These are phyloP conservation scores for Thryonomys swinderianus DNA, from an alignment of 2,113 vertebrate species.

Conservation along the genomic window DNA sequence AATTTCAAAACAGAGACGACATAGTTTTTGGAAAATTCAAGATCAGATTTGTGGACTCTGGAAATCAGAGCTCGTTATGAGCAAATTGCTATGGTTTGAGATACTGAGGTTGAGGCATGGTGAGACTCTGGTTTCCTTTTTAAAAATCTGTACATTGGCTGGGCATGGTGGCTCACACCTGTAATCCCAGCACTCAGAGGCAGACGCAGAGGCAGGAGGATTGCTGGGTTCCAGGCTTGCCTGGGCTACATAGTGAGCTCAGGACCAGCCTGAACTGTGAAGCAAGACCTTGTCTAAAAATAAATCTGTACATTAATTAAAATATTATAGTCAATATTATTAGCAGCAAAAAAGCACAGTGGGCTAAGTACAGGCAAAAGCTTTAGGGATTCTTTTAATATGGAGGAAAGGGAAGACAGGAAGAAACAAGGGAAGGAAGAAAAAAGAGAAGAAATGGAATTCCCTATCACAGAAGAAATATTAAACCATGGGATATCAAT, in stretches of 20 bases:
- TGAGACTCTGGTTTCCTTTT: background rate
- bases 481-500: background rate
- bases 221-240: too few species aligned
- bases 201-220: too few species aligned
- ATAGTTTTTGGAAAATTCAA: background rate
- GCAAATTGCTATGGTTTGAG: background rate
- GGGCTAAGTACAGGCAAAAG: background rate
- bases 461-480: background rate
- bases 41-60: background rate
- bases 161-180: too few species aligned
- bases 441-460: background rate
- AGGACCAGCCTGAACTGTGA: too few species aligned
- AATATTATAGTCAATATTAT: background rate
- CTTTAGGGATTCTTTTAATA: background rate
- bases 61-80: background rate
- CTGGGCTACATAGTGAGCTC: too few species aligned
- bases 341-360: background rate
- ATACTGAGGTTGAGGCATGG: background rate
- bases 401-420: too few species aligned
- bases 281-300: too few species aligned
- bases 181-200: too few species aligned
- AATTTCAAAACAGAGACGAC: background rate
- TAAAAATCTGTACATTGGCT: background rate
- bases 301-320: background rate
- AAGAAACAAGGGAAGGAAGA: background rate